Evolutionary conservation across 2,888 invertebrate genomes (phyloP), one percentile per base, ranked within the genome.

Genomic region (Chydorus sphaericus): DNA sequence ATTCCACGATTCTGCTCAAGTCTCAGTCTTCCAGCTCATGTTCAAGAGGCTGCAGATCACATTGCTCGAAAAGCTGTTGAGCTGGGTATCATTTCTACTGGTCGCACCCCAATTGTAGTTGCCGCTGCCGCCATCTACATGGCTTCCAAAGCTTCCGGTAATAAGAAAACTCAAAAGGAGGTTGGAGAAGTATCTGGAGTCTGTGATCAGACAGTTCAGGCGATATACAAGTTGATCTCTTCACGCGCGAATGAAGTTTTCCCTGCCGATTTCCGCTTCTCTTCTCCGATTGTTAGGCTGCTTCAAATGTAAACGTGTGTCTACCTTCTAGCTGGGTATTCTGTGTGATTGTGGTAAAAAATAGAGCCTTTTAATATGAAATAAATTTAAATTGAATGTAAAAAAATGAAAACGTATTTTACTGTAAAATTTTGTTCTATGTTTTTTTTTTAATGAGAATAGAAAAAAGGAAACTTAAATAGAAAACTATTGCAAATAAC

Each of bases 121-220:
- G 94, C 98, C 0, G 98, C 98, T 7, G 97, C 98, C 50, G 96
- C 98, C 55, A 99, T 98, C 66, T 98, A 97, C 67, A 97, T 98
- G 97, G 97, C 98, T 2, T 94, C 94, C 14, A 68, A 83, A 83
- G 92, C 94, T 0, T 92, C 91, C 0, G 88, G 96, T 67, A 39
- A 39, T 6, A 39, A 39, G 23, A 82, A 88, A 63, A 88, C 89
- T 61, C 93, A 93, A 68, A 94, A 93, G 70, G 97, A 98, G 73
- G 97, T 98, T 63, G 94, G 96, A 0, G 96, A 97, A 66, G 91
- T 96, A 63, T 94, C 97, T 33, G 97, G 97, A 37, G 96, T 94
- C 0, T 97, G 97, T 4, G 97, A 98, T 69, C 94, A 93, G n/a
- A 98, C 98, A 1, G 96, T 98, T 62, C 76, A 92, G 29, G 94